phyloP scores from a whole-genome alignment of 2,113 vertebrate species.

The Oceanites oceanicus region DNA sequence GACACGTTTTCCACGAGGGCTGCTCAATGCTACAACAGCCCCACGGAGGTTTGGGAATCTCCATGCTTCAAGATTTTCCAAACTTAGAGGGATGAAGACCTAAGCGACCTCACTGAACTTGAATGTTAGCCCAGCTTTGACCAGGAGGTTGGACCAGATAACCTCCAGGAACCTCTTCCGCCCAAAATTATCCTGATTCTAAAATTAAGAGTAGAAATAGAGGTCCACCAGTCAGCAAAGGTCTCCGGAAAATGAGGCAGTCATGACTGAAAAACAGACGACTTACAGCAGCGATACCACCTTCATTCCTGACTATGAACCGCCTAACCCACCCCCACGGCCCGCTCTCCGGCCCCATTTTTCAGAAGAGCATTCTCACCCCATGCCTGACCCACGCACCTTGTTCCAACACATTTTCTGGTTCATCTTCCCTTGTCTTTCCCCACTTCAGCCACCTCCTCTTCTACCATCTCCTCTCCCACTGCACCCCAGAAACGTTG shows the following conservation, averaged over 20 bases:
- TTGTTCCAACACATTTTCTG: background rate
- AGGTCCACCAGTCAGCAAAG: background rate
- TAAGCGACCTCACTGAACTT: background rate
- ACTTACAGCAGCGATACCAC: too few relatives aligned
- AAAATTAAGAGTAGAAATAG: background rate
- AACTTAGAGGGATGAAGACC: background rate
- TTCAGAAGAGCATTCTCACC: background rate
- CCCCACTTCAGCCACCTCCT: background rate
- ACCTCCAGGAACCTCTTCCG: background rate
- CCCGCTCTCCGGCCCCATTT: background rate
- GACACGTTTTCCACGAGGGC: accelerated
- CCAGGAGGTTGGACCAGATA: background rate
- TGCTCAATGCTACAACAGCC: background rate
- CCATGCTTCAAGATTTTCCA: background rate
- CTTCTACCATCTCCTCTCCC: too few relatives aligned
- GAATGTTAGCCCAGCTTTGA: background rate
- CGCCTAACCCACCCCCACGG: background rate
- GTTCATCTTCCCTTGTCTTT: background rate
- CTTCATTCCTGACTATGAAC: background rate
- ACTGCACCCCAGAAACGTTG: background rate
- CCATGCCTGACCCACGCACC: background rate
- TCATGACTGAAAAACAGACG: background rate
- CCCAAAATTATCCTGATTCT: background rate
- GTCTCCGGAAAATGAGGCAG: background rate
- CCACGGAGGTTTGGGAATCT: background rate